Evolutionary conservation across 2,888 invertebrate genomes (phyloP), one percentile per base, ranked within the genome.

Genomic region (Netelia melanura): DNA sequence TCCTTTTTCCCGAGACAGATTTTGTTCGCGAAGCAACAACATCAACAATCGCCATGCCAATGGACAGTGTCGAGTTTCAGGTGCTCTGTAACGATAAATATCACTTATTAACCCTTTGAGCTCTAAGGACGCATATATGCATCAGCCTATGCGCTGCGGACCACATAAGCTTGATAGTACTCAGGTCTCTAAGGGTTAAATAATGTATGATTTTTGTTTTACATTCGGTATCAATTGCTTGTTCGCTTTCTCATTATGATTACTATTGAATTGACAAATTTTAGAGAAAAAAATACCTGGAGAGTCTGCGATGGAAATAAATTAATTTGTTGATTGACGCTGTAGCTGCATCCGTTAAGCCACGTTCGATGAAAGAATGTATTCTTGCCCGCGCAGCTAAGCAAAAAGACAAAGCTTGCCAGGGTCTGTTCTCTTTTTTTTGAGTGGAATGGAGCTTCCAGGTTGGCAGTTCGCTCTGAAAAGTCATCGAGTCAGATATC

Each of bases 21-120:
- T 89, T 81, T 92, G 89, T 58, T 94, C 94, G 71, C 94, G 94
- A 1, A 96, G 93, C 87, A 95, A 94, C 43, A 96, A 95, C 90
- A 96, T 94, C 89, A 96, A 96, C 21, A 96, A 92, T 84, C 96
- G 95, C 96, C 96, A 96, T 65, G 95, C 93, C 14, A 96, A 91
- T 0, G 96, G 95, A 82, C 95, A 95, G 86, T 93, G 89, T 89
- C 94, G 94, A 1, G 94, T 94, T 67, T 94, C 93, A 58, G 90
- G 83, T 11, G 79, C 81, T 38, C 92, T 92, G 78, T 48, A 65
- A 76, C 30, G 8, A 25, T 17, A 68, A 68, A 43, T 3, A 65
- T 54, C 11, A 64, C 70, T 56, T 17, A 54, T 25, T 43, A 21
- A 21, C 21, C 21, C 1, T 21, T 21, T 21, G 21, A 21, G 21